These are phyloP conservation scores for Enteromius paludinosus DNA, from an alignment of 2,797 vertebrate genomes.

Conservation along the genomic window DNA sequence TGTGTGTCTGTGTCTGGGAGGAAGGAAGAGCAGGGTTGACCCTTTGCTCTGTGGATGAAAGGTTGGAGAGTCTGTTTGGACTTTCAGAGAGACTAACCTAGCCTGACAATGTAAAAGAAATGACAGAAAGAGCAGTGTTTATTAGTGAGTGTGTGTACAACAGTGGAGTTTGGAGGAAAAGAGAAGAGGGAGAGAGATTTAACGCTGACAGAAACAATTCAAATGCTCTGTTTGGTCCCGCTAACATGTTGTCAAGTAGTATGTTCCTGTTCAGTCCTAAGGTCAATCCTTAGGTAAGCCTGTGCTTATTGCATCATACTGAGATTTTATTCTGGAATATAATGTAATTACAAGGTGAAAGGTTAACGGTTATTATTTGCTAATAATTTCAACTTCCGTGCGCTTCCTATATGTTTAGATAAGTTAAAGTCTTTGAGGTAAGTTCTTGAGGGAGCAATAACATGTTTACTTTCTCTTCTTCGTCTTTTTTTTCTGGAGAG, in stretches of 20 bases:
- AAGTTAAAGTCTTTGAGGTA: conserved; percentile 20
- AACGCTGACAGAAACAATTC: neutral
- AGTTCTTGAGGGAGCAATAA: conserved; percentile 72
- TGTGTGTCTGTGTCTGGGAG: conserved; percentile 74
- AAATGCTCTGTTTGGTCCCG: neutral
- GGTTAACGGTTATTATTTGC: neutral
- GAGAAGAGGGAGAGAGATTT: neutral
- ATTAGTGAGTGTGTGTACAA: conserved; percentile 13
- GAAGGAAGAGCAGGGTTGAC: conserved; percentile 77
- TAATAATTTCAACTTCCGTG: neutral
- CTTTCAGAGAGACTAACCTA: conserved; percentile 64
- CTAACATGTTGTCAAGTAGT: conserved; percentile 18
- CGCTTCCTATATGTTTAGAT: conserved; percentile 1
- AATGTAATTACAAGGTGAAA: conserved; percentile 30
- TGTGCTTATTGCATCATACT: conserved; percentile 11
- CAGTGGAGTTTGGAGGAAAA: neutral
- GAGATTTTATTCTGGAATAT: conserved; percentile 11
- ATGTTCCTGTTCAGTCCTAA: conserved; percentile 23
- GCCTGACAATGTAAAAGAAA: conserved; percentile 66
- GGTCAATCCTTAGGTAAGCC: conserved; percentile 36
- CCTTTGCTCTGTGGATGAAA: conserved; percentile 66
- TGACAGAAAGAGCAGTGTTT: conserved; percentile 17
- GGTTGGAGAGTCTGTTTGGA: conserved; percentile 75
- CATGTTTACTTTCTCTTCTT: conserved; percentile 67
- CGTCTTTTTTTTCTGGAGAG: conserved; percentile 70